Evolutionary conservation across 2,888 invertebrate species (phyloP), one percentile per base, ranked within the genome.

Genomic region (Xestia xanthographa): DNA sequence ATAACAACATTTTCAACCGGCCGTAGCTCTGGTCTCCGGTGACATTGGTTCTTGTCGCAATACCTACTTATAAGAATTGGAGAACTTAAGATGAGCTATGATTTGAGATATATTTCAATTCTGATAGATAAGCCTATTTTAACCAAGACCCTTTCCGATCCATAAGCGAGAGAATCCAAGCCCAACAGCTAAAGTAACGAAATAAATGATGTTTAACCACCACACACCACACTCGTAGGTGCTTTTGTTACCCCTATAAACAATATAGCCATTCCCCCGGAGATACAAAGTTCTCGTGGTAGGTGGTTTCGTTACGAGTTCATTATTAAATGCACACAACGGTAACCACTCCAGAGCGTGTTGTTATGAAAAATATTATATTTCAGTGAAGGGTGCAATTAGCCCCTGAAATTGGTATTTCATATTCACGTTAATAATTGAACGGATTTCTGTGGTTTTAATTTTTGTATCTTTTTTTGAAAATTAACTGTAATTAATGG

Each of bases 251-350:
- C 34, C n/a, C 53, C 5, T 53, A 45, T 45, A 74, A 48, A 69
- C 26, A 9, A 48, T 43, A 56, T 29, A 17, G 8, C 60, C 9
- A 29, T 45, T 53, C 60, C 75, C 66, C 56, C 11, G 9, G 69
- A 45, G 75, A 43, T 48, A 17, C 11, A 62, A 77, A 75, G n/a
- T 62, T 66, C 29, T 62, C 73, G n/a, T 63, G 48, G 77, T 68
- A 77, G 17, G 14, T 22, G 77, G 81, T 63, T 62, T 26, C 48
- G 63, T 74, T 76, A 66, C 50, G 67, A 76, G 80, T 83, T 74
- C 67, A 79, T 83, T 83, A 83, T 74, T 83, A 76, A 79, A 50
- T 66, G 71, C 62, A 83, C 80, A 83, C 76, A 77, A 74, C 76
- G 48, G 69, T 60, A 79, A 56, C 75, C 63, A 70, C 34, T 34